These are phyloP conservation scores for Chrysolina haemoptera DNA, from an alignment of 2,888 invertebrate species.

Conservation along the genomic window DNA sequence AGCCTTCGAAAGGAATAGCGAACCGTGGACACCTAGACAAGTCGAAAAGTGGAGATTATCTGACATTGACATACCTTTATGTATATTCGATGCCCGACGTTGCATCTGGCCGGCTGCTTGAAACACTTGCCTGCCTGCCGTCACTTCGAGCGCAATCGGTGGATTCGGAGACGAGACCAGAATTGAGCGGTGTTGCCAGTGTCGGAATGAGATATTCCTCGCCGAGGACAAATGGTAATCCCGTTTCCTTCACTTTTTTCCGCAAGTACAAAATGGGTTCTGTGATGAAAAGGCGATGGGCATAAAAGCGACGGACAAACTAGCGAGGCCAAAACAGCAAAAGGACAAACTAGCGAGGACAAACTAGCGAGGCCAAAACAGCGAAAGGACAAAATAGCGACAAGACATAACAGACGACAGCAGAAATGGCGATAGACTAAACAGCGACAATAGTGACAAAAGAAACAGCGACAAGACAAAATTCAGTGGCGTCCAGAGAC, in stretches of 20 bases:
- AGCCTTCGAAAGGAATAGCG: conserved; percentile 30
- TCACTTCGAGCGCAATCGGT: conserved; percentile 3
- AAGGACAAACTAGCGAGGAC: no score
- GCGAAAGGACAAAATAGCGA: no score
- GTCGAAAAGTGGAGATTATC: conserved; percentile 31
- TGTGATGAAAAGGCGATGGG: no score
- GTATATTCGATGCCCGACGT: conserved; percentile 73
- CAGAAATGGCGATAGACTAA: no score
- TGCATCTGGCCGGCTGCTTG: conserved; percentile 69
- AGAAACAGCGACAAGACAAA: no score
- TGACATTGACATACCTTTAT: conserved; percentile 71
- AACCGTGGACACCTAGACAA: conserved; percentile 6
- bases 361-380: no score
- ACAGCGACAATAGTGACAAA: no score
- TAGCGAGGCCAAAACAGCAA: no score
- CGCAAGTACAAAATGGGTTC: no score
- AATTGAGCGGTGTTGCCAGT: conserved; percentile 1
- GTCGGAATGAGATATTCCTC: background rate
- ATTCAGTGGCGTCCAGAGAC: no score
- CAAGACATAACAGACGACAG: no score
- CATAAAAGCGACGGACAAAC: no score
- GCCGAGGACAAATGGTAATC: background rate
- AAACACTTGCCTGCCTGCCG: conserved; percentile 23
- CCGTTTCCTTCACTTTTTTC: background rate
- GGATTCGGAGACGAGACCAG: conserved; percentile 1